phyloP scores from a whole-genome alignment of 1,140 invertebrate species.

The Euglossa dilemma region DNA sequence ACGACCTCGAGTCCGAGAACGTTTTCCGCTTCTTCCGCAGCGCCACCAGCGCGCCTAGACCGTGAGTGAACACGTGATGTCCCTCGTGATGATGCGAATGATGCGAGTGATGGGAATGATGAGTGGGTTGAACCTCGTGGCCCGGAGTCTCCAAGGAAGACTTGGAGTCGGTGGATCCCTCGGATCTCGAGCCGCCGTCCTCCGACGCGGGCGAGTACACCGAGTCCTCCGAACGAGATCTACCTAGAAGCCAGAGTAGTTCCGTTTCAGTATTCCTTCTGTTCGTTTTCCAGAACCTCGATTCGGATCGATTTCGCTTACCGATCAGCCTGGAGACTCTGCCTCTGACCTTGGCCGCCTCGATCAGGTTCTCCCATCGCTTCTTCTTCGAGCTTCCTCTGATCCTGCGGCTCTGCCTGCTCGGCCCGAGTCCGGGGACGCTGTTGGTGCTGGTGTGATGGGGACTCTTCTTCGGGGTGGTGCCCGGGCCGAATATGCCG shows the following conservation, averaged over 20 bases:
- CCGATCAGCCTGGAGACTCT: conserved; percentile 89
- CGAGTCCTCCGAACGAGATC: conserved; percentile 89
- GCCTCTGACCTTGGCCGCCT: conserved; percentile 89
- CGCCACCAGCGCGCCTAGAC: conserved; percentile 84
- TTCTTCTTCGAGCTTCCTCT: conserved; percentile 78
- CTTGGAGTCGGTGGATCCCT: conserved; percentile 79
- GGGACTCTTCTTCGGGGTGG: conserved; percentile 82
- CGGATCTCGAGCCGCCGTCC: conserved; percentile 77
- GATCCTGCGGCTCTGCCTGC: conserved; percentile 70
- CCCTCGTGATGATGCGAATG: conserved; percentile 70
- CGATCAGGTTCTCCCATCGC: conserved; percentile 89
- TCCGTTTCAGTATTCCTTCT: too few species aligned
- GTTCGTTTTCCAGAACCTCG: too few species aligned
- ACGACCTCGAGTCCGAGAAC: conserved; percentile 89
- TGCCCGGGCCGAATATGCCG: conserved; percentile 76
- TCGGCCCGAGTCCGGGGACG: conserved; percentile 76
- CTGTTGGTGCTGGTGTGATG: conserved; percentile 86
- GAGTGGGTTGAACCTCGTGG: conserved; percentile 67
- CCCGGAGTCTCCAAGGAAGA: conserved; percentile 75
- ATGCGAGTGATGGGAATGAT: conserved; percentile 58
- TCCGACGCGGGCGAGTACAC: conserved; percentile 85
- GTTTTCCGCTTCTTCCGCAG: conserved; percentile 90
- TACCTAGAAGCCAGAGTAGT: conserved; percentile 62
- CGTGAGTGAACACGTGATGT: conserved; percentile 74
- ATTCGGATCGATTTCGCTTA: conserved; percentile 74